Evolutionary conservation across 2,888 invertebrate genomes (phyloP).

Genomic region (Heliconius cydno): DNA sequence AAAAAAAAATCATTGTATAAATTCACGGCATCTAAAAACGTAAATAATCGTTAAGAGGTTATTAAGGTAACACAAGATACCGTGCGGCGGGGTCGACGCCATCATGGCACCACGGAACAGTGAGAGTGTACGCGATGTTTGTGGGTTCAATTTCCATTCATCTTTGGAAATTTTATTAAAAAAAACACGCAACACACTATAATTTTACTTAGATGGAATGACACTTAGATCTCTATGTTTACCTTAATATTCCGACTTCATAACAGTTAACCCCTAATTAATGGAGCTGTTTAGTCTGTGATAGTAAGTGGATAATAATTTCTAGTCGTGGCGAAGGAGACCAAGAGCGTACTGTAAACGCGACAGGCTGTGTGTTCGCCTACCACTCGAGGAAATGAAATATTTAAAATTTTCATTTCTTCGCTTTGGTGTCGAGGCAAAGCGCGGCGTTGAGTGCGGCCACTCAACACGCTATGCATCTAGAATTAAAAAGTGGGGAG

Average conservation of each 20-base stretch:
- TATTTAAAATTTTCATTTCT: too few species aligned
- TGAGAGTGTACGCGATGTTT: not conserved
- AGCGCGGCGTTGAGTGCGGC: too few species aligned
- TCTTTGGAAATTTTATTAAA: not conserved
- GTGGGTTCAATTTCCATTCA: too few species aligned
- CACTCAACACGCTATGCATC: too few species aligned
- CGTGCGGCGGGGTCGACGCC: not conserved
- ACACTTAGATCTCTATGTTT: not conserved
- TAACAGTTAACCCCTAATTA: not conserved
- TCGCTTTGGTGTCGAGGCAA: too few species aligned
- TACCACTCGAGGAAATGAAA: too few species aligned
- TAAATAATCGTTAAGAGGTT: not conserved
- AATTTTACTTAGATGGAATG: not conserved
- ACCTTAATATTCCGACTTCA: not conserved
- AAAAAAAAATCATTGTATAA: not conserved
- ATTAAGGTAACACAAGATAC: not conserved
- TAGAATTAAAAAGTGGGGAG: too few species aligned
- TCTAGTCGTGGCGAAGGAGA: not conserved
- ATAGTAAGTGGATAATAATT: slow-evolving; percentile 45
- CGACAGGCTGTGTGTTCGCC: too few species aligned
- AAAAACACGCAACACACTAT: not conserved
- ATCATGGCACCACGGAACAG: not conserved
- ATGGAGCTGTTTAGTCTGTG: too few species aligned
- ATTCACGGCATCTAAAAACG: not conserved
- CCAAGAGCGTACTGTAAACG: too few species aligned